Base-by-base conservation (phyloP, 2,797 vertebrate genomes). In the Carapus acus region DNA sequence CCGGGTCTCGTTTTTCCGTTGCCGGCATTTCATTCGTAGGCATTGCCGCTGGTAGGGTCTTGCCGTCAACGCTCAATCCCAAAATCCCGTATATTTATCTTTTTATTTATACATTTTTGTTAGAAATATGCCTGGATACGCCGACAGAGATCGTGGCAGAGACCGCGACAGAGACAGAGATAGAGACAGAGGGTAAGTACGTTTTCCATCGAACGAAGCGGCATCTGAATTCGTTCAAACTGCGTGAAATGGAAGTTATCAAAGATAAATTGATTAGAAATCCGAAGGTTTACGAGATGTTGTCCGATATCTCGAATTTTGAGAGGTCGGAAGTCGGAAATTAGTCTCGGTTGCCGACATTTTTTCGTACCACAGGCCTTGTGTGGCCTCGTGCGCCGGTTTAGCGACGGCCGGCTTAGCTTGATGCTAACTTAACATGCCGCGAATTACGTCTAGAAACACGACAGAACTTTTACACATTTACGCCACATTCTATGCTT, bases 71-170 rank as follows among this genome's bases (percentile, higher is more conserved):
- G 5, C 24, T n/a, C 0, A 2, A 46, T 12, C 23, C 48, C n/a
- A 13, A 16, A 21, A 16, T 41, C 12, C 71, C 53, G 23, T 2
- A 3, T 68, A 77, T 81, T 82, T 84, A 73, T 64, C 41, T 50
- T 57, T 78, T 78, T 74, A 71, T 80, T 80, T 83, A 70, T 65
- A 70, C 20, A 3, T 11, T n/a, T 38, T 81, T 43, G 31, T 39
- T 60, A 71, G 71, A 66, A 70, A 70, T 17, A 97, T 98, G 94
- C 94, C 95, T 38, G 91, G 94, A 75, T 97, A 93, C 80, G 88
- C 92, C 48, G 94, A 97, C 82, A 91, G 93, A 89, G 94, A 96
- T 29, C 94, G 94, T 54, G 93, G 91, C 65, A 88, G 92, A 77
- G 93, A 92, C 69, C 86, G 92, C 65, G 93, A 91, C 42, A 90